Base-by-base conservation (phyloP, 92 coral and sea anemone species). In the Parazoanthus atlanticus region DNA sequence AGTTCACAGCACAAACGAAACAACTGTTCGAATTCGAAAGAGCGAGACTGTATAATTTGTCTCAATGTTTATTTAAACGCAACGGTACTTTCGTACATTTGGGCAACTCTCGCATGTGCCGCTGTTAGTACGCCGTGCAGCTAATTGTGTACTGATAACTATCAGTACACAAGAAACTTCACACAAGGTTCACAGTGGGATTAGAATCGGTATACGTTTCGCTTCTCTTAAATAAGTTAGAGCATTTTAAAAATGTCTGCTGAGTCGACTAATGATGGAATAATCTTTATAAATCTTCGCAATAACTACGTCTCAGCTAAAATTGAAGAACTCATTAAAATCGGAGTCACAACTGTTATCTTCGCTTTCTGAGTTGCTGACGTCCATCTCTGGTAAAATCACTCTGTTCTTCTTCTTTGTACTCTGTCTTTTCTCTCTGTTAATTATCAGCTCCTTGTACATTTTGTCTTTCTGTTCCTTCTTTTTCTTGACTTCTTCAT, bases 341-440 rank as follows among this genome's bases (percentile, higher is more conserved):
- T 67, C 86, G 16, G 47, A 46, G 40, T 67, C 25, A 23, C 61
- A 80, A 54, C 84, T 80, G 84, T 56, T 46, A 30, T 84, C 87
- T 1, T 84, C 78, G 64, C 87, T 84, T 38, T 31, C 73, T 13
- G 95, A 93, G n/a, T 85, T 91, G 76, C 94, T 91, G 1, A 86
- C 79, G 82, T 93, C 93, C 98, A 95, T 93, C 74, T 95, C 98
- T 9, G 98, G 98, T 31, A 95, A 34, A 33, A 95, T 86, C 36
- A 88, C 89, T 64, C 47, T 78, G n/a, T 56, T 90, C 86, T 43
- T 88, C 52, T 82, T 87, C 73, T 56, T 86, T 40, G 21, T 84
- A 31, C 28, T 84, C 31, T 26, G 74, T 82, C 86, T 65, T 43
- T 84, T 43, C 61, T 58, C 61, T 41, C 84, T 78, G 28, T 26